Evolutionary conservation across 2,888 invertebrate species (phyloP).

Genomic region (Pristionchus entomophagus): DNA sequence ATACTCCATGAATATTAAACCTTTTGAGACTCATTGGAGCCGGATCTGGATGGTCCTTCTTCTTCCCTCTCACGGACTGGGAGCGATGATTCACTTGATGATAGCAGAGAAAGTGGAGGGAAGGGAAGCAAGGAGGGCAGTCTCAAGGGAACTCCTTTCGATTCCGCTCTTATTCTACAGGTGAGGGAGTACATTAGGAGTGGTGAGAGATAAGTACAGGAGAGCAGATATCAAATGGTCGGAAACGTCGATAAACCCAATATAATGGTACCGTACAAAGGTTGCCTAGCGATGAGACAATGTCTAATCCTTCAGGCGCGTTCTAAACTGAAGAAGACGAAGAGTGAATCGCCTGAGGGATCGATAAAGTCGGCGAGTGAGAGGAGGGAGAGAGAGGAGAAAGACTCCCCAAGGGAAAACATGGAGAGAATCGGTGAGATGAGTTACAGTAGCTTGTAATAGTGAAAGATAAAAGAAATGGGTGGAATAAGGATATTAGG

Average conservation of each 20-base stretch:
- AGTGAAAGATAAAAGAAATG: not conserved
- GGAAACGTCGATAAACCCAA: conserved; percentile 14
- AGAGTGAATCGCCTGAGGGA: conserved; percentile 57
- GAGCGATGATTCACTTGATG: conserved; percentile 70
- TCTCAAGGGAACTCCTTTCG: conserved; percentile 42
- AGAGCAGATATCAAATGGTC: not conserved
- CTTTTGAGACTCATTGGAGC: conserved; percentile 53
- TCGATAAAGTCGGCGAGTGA: not conserved
- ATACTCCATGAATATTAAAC: not conserved
- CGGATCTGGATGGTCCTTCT: conserved; percentile 56
- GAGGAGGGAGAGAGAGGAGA: too few species aligned
- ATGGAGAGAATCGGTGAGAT: not conserved
- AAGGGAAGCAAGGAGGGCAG: conserved; percentile 21
- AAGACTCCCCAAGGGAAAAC: not conserved
- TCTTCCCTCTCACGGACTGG: conserved; percentile 60
- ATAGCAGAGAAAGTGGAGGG: conserved; percentile 48
- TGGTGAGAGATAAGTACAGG: not conserved
- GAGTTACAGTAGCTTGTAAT: not conserved
- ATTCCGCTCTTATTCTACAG: conserved; percentile 43
- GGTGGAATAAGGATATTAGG: too few species aligned
- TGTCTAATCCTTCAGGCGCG: conserved; percentile 48
- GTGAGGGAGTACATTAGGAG: not conserved
- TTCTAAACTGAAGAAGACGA: conserved; percentile 70
- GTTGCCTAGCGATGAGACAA: conserved; percentile 27
- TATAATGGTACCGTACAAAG: not conserved